Conservation (phyloP, 2,113 vertebrate species). For the Ceuthmochares aereus region DNA sequence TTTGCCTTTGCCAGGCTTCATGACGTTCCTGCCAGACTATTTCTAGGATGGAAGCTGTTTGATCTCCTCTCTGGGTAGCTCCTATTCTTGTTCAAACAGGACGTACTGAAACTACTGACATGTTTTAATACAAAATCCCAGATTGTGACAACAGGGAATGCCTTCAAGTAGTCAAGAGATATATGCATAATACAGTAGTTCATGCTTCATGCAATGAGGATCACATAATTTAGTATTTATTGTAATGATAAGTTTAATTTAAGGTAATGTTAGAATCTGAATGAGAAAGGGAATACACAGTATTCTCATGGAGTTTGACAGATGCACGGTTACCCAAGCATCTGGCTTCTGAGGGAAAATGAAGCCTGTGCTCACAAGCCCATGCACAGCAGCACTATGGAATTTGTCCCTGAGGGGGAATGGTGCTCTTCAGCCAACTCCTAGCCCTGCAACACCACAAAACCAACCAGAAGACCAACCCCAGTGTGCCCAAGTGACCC, state of each 20-base stretch:
- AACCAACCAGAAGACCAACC: neutral
- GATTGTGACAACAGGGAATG: neutral
- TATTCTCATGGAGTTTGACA: neutral
- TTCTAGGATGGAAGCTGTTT: neutral
- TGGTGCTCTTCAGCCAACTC: neutral
- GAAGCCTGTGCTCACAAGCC: neutral
- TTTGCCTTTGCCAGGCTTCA: neutral
- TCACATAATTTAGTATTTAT: neutral
- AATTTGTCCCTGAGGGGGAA: neutral
- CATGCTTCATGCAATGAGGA: neutral
- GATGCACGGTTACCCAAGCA: neutral
- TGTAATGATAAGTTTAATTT: neutral
- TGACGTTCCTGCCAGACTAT: neutral
- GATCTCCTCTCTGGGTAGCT: neutral
- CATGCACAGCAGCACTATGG: accelerated
- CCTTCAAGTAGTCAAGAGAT: neutral
- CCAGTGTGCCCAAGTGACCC: neutral
- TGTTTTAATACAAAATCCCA: neutral
- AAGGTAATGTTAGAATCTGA: neutral
- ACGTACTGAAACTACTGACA: neutral
- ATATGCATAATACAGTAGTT: neutral
- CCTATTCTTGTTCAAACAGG: neutral
- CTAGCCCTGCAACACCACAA: neutral
- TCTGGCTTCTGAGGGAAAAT: neutral
- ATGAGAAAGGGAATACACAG: neutral